Evolutionary conservation across 2,888 invertebrate genomes (phyloP).

Genomic region (Ichneumoninae sp.): DNA sequence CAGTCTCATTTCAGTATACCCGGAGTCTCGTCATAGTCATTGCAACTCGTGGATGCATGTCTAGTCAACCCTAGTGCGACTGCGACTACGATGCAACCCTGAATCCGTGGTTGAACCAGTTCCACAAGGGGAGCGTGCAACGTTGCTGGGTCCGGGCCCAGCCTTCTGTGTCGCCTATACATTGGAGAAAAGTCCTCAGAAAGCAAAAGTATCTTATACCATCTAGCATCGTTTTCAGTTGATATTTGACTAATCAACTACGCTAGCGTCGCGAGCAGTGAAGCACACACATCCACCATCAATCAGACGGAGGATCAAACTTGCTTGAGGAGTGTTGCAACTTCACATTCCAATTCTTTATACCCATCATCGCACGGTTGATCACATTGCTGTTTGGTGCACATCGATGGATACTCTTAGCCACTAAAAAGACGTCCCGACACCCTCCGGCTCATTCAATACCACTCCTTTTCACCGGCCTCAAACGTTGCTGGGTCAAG

Average conservation of each 20-base stretch:
- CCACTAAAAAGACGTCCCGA: background rate
- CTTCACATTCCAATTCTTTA: background rate
- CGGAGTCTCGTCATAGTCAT: too few species aligned
- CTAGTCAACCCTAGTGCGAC: too few species aligned
- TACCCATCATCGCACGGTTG: too few species aligned
- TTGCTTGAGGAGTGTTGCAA: background rate
- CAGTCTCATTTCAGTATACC: too few species aligned
- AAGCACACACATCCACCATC: constrained; percentile 2
- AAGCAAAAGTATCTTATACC: constrained; percentile 7
- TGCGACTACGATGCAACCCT: too few species aligned
- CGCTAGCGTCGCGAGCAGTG: constrained; percentile 3
- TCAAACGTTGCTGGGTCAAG: background rate
- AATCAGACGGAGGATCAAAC: background rate
- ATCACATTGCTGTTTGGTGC: background rate
- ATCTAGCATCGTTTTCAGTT: background rate
- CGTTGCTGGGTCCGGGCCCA: background rate
- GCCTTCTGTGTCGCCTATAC: background rate
- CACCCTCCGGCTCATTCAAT: background rate
- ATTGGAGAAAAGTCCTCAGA: constrained; percentile 18
- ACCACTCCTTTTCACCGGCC: background rate
- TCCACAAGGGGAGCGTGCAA: background rate
- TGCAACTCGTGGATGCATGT: too few species aligned
- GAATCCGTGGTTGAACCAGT: too few species aligned
- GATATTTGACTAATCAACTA: constrained; percentile 19
- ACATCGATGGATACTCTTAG: background rate